Evolutionary conservation across 2,797 vertebrate genomes (phyloP).

Genomic region (Pangasius larnaudii): DNA sequence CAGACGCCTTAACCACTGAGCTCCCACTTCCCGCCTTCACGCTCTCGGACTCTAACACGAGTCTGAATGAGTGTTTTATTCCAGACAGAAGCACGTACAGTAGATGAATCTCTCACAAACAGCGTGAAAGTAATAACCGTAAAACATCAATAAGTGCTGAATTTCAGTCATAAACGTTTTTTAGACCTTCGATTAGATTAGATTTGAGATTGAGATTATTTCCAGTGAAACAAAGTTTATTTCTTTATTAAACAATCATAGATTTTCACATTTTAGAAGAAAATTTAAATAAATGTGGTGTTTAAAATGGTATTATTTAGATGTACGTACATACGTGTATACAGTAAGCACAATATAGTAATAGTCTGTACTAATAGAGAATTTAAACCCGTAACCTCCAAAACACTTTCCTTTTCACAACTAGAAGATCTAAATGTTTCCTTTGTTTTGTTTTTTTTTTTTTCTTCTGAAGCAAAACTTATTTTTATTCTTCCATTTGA

Average conservation of each 20-base stretch:
- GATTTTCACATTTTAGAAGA: no score
- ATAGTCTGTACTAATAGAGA: not conserved
- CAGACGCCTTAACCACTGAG: no score
- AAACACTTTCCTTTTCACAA: no score
- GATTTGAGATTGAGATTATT: not conserved
- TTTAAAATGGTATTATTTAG: no score
- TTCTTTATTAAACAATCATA: no score
- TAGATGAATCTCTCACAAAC: not conserved
- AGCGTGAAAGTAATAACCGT: not conserved
- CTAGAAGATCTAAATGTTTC: no score
- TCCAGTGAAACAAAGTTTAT: not conserved
- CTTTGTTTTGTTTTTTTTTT: no score
- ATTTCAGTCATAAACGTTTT: not conserved
- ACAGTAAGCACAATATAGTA: not conserved
- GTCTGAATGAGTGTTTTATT: not conserved
- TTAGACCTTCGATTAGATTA: not conserved
- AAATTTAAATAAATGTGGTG: no score
- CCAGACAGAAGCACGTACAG: not conserved
- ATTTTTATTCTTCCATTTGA: no score
- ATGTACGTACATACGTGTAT: no score
- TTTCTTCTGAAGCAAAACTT: no score
- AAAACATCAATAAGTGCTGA: not conserved
- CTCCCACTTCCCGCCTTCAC: not conserved
- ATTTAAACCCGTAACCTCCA: not conserved
- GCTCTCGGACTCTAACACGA: not conserved